A percentile compares a stretch with the other conserved stretches of the same genome.
Conservation (phyloP, 2,888 invertebrate genomes). For the Rhingia rostrata region DNA sequence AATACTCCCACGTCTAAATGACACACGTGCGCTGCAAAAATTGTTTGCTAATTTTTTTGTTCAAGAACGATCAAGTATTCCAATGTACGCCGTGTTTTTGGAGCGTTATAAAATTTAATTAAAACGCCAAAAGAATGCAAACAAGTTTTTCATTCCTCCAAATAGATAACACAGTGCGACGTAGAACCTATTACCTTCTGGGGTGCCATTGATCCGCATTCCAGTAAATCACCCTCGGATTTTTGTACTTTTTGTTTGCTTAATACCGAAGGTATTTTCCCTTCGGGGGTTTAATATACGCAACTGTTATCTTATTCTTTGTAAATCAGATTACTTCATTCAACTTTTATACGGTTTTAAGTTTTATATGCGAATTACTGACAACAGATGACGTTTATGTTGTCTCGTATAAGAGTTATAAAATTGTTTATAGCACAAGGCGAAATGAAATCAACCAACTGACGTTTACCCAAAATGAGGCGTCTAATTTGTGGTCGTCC, state of each 20-base stretch:
- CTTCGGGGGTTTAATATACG: not conserved
- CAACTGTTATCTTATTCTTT: conserved; percentile 7
- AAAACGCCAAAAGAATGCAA: not conserved
- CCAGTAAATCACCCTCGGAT: not conserved
- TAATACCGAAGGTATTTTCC: not conserved
- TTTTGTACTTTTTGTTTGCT: not conserved
- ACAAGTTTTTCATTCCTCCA: not conserved
- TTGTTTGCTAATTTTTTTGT: too few species aligned
- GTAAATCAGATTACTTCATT: conserved; percentile 31
- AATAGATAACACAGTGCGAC: not conserved
- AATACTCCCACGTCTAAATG: too few species aligned
- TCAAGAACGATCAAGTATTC: not conserved
- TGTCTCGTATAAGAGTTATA: conserved; percentile 8
- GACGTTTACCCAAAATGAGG: not conserved
- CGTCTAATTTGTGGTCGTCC: too few species aligned
- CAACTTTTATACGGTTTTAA: not conserved
- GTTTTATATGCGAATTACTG: not conserved
- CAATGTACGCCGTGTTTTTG: not conserved
- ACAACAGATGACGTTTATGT: not conserved
- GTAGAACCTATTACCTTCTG: not conserved
- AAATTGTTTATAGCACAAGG: not conserved
- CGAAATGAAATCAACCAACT: not conserved
- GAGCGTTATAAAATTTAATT: not conserved
- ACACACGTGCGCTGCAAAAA: too few species aligned
- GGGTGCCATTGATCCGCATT: not conserved